A percentile compares a stretch with the other conserved stretches of the same genome.
phyloP scores from a whole-genome alignment of 2,888 invertebrate species.

The Diplazon laetatorius region DNA sequence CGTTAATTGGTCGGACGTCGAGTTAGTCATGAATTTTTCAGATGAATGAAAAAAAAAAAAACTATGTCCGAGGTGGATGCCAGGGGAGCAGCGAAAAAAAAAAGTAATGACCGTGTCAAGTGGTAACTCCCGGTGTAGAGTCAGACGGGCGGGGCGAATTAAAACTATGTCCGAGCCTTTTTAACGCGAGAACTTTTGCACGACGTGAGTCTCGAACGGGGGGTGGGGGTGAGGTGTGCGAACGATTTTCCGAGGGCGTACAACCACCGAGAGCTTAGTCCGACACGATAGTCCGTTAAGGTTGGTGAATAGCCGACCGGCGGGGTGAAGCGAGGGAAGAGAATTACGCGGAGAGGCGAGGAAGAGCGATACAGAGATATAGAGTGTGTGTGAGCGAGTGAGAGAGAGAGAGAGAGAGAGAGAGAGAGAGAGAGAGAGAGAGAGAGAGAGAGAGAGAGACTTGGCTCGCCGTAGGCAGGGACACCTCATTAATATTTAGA shows the following conservation, averaged over 20 bases:
- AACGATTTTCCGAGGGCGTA: constrained; percentile 42
- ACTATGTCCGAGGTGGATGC: background rate
- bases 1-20: background rate
- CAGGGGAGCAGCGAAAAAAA: too few relatives aligned
- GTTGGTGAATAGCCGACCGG: constrained; percentile 59
- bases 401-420: too few relatives aligned
- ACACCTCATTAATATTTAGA: constrained; percentile 82
- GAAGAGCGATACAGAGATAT: too few relatives aligned
- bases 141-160: constrained; percentile 27
- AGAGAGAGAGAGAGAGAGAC: constrained; percentile 60
- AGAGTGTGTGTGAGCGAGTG: too few relatives aligned
- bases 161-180: constrained; percentile 32
- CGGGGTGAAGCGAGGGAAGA: constrained; percentile 39
- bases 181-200: constrained; percentile 17
- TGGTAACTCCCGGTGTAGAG: constrained; percentile 23
- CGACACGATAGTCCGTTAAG: constrained; percentile 62
- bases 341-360: background rate
- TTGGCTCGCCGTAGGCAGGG: constrained; percentile 78
- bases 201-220: background rate
- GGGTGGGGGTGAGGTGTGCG: background rate
- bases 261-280: constrained; percentile 26
- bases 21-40: background rate
- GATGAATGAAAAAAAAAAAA: constrained; percentile 10
- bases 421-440: too few relatives aligned
- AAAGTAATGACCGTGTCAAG: constrained; percentile 15